Percentiles rank a stretch among this genome's conserved stretches.
phyloP scores from a whole-genome alignment of 1,140 invertebrate species.

The Vollenhovia emeryi region DNA sequence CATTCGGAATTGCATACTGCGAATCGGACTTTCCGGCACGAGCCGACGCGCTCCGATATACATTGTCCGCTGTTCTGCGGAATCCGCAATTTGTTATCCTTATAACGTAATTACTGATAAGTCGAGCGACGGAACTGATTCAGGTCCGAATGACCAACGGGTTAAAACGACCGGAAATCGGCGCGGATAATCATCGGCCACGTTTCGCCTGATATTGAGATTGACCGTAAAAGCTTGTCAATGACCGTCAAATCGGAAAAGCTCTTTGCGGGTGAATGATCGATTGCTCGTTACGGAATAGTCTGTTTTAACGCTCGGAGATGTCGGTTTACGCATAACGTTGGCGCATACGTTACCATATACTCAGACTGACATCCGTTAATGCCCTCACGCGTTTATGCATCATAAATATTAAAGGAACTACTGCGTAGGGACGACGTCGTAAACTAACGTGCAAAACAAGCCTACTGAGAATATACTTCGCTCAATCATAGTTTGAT shows the following conservation, averaged over 20 bases:
- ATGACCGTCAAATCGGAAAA: slow-evolving; percentile 13
- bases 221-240: neutral
- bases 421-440: neutral
- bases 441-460: neutral
- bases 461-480: neutral
- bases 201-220: slow-evolving; percentile 39
- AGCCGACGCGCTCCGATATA: slow-evolving; percentile 39
- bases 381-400: neutral
- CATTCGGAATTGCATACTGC: slow-evolving; percentile 55
- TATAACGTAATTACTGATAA: slow-evolving; percentile 72
- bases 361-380: neutral
- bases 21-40: slow-evolving; percentile 63
- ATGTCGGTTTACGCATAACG: neutral
- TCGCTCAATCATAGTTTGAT: neutral
- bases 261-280: slow-evolving; percentile 8
- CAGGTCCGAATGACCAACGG: slow-evolving; percentile 63
- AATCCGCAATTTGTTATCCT: slow-evolving; percentile 62
- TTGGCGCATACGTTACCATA: neutral
- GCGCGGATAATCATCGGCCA: slow-evolving; percentile 24
- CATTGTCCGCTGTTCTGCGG: slow-evolving; percentile 63
- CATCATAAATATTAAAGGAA: slow-evolving; percentile 25
- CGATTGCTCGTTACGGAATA: slow-evolving; percentile 19
- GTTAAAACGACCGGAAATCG: neutral
- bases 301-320: neutral
- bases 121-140: slow-evolving; percentile 66